Base-by-base conservation (phyloP, 2,797 vertebrate species). In the Hoplostethus atlanticus region DNA sequence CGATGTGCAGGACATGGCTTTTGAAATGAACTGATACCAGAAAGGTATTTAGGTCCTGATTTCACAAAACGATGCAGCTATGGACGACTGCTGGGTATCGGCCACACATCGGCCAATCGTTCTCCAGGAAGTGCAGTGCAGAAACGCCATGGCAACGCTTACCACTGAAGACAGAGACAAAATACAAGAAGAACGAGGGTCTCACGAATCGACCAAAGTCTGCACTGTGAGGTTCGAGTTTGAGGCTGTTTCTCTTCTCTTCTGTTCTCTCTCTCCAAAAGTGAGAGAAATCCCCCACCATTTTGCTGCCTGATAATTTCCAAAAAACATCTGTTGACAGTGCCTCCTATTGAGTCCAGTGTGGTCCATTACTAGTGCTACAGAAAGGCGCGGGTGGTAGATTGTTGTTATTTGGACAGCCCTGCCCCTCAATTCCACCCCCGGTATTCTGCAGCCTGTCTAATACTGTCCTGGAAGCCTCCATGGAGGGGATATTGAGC, bases 351-450 rank as follows among this genome's bases (percentile, higher is more conserved):
- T 38, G 88, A 85, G 76, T 79, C 69, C 71, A 77, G 81, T 68
- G 81, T 82, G 78, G 76, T 84, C 81, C 79, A 87, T 88, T 88
- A 84, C 73, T 68, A 67, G 48, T 75, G 78, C 76, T 75, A 56
- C 70, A 81, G 71, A 78, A 64, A 72, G 56, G 77, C 52, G 64
- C 85, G 82, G 87, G 90, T 79, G 85, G 88, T 89, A 89, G 86
- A 92, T 91, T 91, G 87, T 82, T 90, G 85, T 87, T 92, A 87
- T 89, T 88, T 90, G 84, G 86, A 76, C 86, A 47, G 55, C 75
- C 50, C 62, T 55, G 64, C 58, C 51, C 67, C 54, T 67, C 55
- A 71, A 69, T 84, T 67, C 58, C 62, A 71, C 74, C 70, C 68
- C 54, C 73, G 21, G 86, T 30, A 42, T 80, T 73, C 70, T 71